Evolutionary conservation across 2,797 vertebrate species (phyloP).

Genomic region (Gallinago nigripennis): DNA sequence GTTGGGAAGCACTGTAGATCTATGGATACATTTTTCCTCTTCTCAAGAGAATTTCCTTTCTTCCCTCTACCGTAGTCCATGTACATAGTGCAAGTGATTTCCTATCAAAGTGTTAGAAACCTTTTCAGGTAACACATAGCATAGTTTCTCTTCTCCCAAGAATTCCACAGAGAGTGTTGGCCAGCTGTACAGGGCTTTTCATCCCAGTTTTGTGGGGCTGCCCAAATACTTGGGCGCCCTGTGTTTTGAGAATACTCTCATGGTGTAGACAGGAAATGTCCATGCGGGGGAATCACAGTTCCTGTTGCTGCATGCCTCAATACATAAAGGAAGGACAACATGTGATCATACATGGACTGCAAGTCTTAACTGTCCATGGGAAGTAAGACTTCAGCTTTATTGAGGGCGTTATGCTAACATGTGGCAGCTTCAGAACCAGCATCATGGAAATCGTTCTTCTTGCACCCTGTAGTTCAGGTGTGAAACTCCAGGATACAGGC

Average conservation of each 20-base stretch:
- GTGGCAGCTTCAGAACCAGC: not conserved
- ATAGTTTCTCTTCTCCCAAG: not conserved
- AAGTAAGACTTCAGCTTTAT: not conserved
- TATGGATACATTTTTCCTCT: not conserved
- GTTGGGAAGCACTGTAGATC: not conserved
- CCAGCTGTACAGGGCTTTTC: not conserved
- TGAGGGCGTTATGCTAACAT: not conserved
- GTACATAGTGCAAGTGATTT: not conserved
- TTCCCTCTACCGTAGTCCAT: accelerated
- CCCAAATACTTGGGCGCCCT: not conserved
- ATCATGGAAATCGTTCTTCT: not conserved
- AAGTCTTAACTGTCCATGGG: not conserved
- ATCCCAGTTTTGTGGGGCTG: not conserved
- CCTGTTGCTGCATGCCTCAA: not conserved
- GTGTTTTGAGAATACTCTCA: not conserved
- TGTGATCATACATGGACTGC: not conserved
- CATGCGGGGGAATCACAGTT: accelerated
- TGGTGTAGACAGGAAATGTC: not conserved
- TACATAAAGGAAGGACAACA: not conserved
- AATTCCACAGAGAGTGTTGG: not conserved
- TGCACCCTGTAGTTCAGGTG: not conserved
- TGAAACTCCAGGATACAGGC: not conserved
- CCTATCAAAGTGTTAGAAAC: not conserved
- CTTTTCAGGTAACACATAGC: not conserved
- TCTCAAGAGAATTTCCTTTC: not conserved